Conservation (phyloP, 2,888 invertebrate species). For the Exocentrus adspersus region DNA sequence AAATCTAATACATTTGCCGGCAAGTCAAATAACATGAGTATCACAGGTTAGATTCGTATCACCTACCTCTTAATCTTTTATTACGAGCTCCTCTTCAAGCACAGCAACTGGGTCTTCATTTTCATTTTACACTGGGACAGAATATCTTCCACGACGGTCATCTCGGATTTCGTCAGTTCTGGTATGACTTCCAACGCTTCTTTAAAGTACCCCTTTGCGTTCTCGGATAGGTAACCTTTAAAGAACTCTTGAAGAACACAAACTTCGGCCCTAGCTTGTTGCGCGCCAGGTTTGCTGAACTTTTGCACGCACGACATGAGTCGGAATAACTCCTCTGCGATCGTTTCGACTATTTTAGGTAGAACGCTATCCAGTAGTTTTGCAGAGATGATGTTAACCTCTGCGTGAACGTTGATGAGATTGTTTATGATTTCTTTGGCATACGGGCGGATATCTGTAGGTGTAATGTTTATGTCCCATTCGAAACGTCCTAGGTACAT, state of each 20-base stretch:
- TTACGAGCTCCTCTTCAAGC: slow-evolving; percentile 61
- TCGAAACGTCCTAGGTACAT: slow-evolving; percentile 93
- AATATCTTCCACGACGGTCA: slow-evolving; percentile 69
- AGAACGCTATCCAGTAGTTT: slow-evolving; percentile 78
- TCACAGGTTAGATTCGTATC: neutral
- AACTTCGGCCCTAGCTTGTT: slow-evolving; percentile 85
- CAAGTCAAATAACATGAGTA: neutral
- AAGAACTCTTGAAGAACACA: slow-evolving; percentile 74
- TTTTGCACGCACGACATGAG: slow-evolving; percentile 82
- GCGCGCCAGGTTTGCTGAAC: slow-evolving; percentile 75
- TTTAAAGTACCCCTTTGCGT: slow-evolving; percentile 71
- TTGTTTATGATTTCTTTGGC: slow-evolving; percentile 89
- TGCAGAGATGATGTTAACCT: slow-evolving; percentile 82
- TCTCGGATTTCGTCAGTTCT: slow-evolving; percentile 68
- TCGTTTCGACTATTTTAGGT: slow-evolving; percentile 86
- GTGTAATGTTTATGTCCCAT: slow-evolving; percentile 81
- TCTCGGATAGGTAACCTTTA: slow-evolving; percentile 64
- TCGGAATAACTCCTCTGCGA: slow-evolving; percentile 91
- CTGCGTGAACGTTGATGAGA: slow-evolving; percentile 80
- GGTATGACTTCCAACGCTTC: slow-evolving; percentile 86
- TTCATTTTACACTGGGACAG: slow-evolving; percentile 71
- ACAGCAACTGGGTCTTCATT: slow-evolving; percentile 76
- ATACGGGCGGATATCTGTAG: slow-evolving; percentile 85
- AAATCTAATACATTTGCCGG: too few relatives aligned
- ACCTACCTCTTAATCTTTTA: too few relatives aligned